A percentile compares a stretch with the other conserved stretches of the same genome.
Conservation (phyloP, 2,113 vertebrate genomes). For the Leucopsar rothschildi region DNA sequence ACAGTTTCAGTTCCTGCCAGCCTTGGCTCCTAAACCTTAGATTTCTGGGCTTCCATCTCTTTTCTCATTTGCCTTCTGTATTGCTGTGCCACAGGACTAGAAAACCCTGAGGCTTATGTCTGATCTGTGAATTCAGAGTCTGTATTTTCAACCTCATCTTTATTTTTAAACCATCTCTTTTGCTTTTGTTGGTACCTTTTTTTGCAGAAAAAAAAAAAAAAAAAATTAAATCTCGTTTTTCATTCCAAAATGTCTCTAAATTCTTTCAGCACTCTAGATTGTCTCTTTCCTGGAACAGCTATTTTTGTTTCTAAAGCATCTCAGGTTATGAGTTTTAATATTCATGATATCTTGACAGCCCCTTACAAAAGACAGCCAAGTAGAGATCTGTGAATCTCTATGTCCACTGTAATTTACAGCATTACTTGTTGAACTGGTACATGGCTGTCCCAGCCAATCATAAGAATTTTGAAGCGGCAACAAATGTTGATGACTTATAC, state of each 20-base stretch:
- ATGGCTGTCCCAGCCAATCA: background rate
- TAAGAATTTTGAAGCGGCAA: background rate
- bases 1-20: background rate
- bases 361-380: background rate
- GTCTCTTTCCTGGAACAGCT: background rate
- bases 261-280: background rate
- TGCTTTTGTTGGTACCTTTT: background rate
- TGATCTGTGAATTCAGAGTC: background rate
- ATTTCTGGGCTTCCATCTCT: background rate
- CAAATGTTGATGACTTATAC: background rate
- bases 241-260: background rate
- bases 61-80: constrained; percentile 1
- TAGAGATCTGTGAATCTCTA: background rate
- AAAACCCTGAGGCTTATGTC: background rate
- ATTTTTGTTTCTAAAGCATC: background rate
- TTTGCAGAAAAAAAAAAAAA: background rate
- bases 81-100: background rate
- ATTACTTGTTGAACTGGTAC: background rate
- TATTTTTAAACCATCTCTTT: constrained; percentile 13
- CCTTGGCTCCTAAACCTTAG: constrained; percentile 5
- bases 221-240: background rate
- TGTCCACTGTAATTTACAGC: background rate
- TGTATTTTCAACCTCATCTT: background rate
- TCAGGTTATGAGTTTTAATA: background rate
- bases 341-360: background rate